Evolutionary conservation across 1,140 invertebrate genomes (phyloP).

Genomic region (Temnothorax nylanderi): DNA sequence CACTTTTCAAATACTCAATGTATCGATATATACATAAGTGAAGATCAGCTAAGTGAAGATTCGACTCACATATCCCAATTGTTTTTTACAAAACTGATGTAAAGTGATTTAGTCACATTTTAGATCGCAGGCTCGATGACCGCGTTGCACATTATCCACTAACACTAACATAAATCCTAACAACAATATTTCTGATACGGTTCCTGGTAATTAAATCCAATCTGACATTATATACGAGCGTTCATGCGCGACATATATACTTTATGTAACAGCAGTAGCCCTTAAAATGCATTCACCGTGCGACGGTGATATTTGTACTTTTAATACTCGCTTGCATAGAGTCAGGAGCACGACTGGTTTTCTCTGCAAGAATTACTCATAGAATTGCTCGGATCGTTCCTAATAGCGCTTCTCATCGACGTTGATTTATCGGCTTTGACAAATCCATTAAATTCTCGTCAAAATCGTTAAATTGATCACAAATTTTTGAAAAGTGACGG

Average conservation of each 20-base stretch:
- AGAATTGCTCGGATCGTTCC: constrained; percentile 26
- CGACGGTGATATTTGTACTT: constrained; percentile 59
- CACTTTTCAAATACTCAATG: neutral
- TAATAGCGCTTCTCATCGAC: constrained; percentile 10
- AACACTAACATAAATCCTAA: neutral
- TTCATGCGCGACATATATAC: constrained; percentile 47
- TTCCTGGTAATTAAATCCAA: constrained; percentile 9
- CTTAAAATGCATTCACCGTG: constrained; percentile 65
- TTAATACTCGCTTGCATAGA: constrained; percentile 55
- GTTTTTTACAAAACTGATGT: too few species aligned
- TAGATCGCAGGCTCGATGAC: neutral
- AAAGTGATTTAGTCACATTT: neutral
- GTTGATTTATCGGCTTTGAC: constrained; percentile 12
- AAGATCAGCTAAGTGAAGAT: neutral
- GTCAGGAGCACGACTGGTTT: constrained; percentile 69
- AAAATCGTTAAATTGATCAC: neutral
- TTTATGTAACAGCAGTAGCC: constrained; percentile 64
- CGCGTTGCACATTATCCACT: neutral
- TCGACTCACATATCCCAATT: too few species aligned
- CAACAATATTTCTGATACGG: neutral
- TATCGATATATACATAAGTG: neutral
- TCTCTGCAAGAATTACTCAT: constrained; percentile 38
- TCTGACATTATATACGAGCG: constrained; percentile 39
- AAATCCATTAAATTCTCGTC: neutral
- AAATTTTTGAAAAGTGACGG: neutral